phyloP scores from a whole-genome alignment of 2,888 invertebrate species.

The Eupithecia vulgata region DNA sequence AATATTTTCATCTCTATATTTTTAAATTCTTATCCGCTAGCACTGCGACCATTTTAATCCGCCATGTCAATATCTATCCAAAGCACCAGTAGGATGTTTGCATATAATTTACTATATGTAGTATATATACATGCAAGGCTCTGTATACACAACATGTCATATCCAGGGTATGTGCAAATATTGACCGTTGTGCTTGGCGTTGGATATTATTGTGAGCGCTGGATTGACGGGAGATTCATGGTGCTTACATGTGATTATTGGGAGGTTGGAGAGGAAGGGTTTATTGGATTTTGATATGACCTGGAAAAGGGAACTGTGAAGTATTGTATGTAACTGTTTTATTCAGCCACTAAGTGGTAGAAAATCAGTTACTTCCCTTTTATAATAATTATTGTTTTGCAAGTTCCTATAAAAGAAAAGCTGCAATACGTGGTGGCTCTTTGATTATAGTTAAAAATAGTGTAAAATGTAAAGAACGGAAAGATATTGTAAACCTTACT shows the following conservation, averaged over 20 bases:
- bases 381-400: no score
- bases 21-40: not conserved
- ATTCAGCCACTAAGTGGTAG: not conserved
- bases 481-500: no score
- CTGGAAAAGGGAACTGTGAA: not conserved
- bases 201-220: conserved; percentile 15
- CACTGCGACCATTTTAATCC: conserved; percentile 13
- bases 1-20: no score
- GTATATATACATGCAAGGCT: conserved; percentile 5
- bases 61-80: conserved; percentile 20
- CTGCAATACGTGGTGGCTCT: no score
- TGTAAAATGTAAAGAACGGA: no score
- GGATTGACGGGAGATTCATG: conserved; percentile 14
- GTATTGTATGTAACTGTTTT: not conserved
- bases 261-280: not conserved
- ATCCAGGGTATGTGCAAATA: conserved; percentile 21
- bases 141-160: conserved; percentile 25
- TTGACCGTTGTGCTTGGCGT: conserved; percentile 19
- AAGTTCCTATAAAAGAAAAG: no score
- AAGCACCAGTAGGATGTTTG: conserved; percentile 21
- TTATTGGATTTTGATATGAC: not conserved
- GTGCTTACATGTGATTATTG: conserved; percentile 5
- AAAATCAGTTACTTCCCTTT: no score
- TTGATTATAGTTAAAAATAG: no score
- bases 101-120: conserved; percentile 18